phyloP scores from a whole-genome alignment of 2,888 invertebrate genomes.

The Epinotia brunnichana region DNA sequence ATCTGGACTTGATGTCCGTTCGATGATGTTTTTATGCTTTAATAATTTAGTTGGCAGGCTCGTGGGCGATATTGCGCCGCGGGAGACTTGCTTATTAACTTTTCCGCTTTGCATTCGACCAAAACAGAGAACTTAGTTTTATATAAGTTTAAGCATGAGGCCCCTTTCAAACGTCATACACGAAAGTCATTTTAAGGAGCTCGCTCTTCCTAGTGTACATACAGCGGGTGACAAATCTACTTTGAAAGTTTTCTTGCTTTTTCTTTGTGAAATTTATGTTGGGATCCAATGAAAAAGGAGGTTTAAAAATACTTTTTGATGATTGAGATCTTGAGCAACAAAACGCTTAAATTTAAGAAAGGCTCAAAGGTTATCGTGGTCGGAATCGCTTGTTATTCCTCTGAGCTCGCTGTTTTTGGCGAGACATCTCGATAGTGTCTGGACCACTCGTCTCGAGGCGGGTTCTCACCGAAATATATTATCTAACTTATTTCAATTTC shows the following conservation, averaged over 20 bases:
- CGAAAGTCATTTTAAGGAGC: constrained; percentile 13
- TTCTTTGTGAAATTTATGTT: constrained; percentile 4
- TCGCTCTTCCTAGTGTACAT: constrained; percentile 4
- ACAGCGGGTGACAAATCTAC: constrained; percentile 20
- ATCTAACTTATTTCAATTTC: constrained; percentile 73
- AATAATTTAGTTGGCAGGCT: constrained; percentile 54
- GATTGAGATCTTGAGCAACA: neutral
- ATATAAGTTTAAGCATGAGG: constrained; percentile 10
- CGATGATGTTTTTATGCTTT: constrained; percentile 45
- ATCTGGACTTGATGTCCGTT: constrained; percentile 27
- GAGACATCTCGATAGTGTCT: constrained; percentile 73
- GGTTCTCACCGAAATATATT: constrained; percentile 64
- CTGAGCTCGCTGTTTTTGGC: constrained; percentile 66
- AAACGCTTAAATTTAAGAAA: constrained; percentile 21
- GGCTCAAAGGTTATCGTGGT: constrained; percentile 58
- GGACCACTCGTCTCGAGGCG: constrained; percentile 66
- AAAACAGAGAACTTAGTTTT: constrained; percentile 53
- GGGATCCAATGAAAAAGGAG: neutral
- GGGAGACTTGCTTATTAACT: constrained; percentile 59
- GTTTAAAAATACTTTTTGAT: neutral
- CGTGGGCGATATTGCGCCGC: constrained; percentile 60
- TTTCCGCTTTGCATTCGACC: constrained; percentile 57
- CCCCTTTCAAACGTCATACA: neutral
- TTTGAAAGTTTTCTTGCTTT: constrained; percentile 11
- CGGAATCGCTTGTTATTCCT: constrained; percentile 66